Percentiles rank a stretch among this genome's conserved stretches.
phyloP scores from a whole-genome alignment of 2,888 invertebrate genomes.

The Aphidoletes aphidimyza region DNA sequence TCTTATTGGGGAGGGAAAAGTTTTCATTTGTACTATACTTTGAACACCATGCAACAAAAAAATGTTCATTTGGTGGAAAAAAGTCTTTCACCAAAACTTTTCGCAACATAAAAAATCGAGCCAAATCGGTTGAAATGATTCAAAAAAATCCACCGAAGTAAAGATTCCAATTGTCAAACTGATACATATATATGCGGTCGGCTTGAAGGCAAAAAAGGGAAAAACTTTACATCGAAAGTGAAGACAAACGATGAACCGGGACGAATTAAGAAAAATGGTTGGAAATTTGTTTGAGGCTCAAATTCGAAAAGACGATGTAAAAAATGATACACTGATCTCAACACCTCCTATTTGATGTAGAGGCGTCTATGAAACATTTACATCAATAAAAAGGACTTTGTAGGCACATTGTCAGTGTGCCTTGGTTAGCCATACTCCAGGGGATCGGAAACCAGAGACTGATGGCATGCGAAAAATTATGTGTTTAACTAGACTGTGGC shows the following conservation, averaged over 20 bases:
- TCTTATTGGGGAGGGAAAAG: not conserved
- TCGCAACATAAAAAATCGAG: not conserved
- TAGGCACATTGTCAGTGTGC: constrained; percentile 14
- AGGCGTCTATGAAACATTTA: not conserved
- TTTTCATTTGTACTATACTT: constrained; percentile 29
- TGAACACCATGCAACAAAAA: no score
- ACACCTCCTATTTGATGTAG: constrained; percentile 45
- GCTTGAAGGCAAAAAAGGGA: not conserved
- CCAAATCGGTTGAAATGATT: not conserved
- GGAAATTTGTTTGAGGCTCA: not conserved
- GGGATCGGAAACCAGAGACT: no score
- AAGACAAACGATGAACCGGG: not conserved
- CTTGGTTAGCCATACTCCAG: no score
- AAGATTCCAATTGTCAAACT: constrained; percentile 1
- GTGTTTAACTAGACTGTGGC: not conserved
- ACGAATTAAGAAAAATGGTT: constrained; percentile 48
- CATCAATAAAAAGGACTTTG: constrained; percentile 6
- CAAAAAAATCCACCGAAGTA: constrained; percentile 18
- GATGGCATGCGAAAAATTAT: no score
- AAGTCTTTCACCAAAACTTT: not conserved
- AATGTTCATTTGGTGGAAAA: not conserved
- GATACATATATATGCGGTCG: not conserved
- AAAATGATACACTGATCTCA: constrained; percentile 13
- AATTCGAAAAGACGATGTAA: no score
- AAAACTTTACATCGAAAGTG: no score